Percentiles rank a stretch among this genome's conserved stretches.
phyloP scores from a whole-genome alignment of 2,797 vertebrate genomes.

The Sebastes steindachneri region DNA sequence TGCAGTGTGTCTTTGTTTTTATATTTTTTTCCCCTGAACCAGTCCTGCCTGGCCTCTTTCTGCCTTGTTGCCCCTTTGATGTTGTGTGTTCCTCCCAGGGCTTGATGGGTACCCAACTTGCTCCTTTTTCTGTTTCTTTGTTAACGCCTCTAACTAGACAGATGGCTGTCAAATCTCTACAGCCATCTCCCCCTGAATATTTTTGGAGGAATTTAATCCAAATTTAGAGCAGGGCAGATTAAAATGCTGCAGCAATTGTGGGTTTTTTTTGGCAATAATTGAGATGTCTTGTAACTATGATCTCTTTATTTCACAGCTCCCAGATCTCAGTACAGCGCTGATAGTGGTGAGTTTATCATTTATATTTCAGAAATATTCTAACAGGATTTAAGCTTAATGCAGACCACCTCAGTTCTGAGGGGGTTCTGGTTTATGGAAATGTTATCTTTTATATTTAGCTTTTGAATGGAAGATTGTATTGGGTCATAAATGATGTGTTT shows the following conservation, averaged over 20 bases:
- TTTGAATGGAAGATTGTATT: background rate
- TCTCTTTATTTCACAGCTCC: slow-evolving; percentile 63
- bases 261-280: background rate
- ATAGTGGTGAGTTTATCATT: slow-evolving; percentile 71
- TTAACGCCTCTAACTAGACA: slow-evolving; percentile 26
- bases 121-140: slow-evolving; percentile 25
- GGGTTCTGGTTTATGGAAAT: background rate
- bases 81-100: slow-evolving; percentile 38
- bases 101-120: slow-evolving; percentile 26
- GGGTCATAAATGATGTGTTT: background rate
- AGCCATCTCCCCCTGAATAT: background rate
- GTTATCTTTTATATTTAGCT: background rate
- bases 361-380: background rate
- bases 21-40: slow-evolving; percentile 1
- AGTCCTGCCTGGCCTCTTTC: slow-evolving; percentile 33
- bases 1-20: slow-evolving; percentile 15
- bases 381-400: background rate
- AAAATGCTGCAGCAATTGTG: background rate
- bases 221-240: background rate
- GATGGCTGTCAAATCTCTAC: slow-evolving; percentile 21
- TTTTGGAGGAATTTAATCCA: background rate
- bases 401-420: background rate
- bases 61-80: slow-evolving; percentile 57
- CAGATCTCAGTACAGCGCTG: slow-evolving; percentile 70
- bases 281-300: background rate